Evolutionary conservation across 2,888 invertebrate species (phyloP).

Genomic region (Scrobipalpa costella): DNA sequence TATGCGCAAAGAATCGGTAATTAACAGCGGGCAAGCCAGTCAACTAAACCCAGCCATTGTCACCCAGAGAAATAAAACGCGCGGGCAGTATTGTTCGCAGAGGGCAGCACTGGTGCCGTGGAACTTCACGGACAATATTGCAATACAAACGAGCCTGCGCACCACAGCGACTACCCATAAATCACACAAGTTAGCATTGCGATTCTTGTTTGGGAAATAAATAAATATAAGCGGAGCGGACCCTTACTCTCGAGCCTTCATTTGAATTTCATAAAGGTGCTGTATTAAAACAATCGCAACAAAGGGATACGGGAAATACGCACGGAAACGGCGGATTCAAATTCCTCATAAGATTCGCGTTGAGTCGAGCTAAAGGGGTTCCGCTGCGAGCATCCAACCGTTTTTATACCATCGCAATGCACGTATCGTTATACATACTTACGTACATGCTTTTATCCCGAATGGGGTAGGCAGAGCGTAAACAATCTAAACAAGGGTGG

Average conservation of each 20-base stretch:
- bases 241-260: conserved; percentile 46
- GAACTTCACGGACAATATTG: conserved; percentile 60
- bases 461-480: too few relatives aligned
- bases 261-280: conserved; percentile 69
- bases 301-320: conserved; percentile 38
- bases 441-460: too few relatives aligned
- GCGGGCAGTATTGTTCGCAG: conserved; percentile 40
- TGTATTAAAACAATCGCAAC: conserved; percentile 60
- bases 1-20: conserved; percentile 50
- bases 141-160: conserved; percentile 53
- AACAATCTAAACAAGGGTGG: too few relatives aligned
- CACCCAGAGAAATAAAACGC: conserved; percentile 55
- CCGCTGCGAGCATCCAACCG: background rate
- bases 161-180: conserved; percentile 54
- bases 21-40: conserved; percentile 54
- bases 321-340: conserved; percentile 32
- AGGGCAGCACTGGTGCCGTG: conserved; percentile 40
- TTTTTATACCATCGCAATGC: background rate
- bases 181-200: conserved; percentile 64
- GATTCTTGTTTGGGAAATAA: conserved; percentile 64
- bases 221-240: conserved; percentile 53
- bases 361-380: background rate
- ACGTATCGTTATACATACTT: background rate
- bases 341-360: conserved; percentile 11
- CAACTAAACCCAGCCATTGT: conserved; percentile 54